Conservation (phyloP, 2,888 invertebrate species). For the Ennomos erosarius region DNA sequence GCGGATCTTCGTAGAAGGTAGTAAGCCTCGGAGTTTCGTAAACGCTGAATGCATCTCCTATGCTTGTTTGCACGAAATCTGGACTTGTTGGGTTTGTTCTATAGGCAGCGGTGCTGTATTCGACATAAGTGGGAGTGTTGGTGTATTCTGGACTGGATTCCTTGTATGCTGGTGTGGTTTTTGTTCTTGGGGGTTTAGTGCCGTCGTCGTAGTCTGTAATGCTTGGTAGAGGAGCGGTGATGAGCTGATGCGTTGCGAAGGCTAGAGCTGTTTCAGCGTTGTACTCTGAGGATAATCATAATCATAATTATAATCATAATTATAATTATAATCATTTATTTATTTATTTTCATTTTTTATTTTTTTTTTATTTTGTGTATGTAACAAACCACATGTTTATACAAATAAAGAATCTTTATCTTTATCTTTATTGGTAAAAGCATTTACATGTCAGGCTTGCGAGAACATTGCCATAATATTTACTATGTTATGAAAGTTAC, state of each 20-base stretch:
- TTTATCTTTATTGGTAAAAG: no score
- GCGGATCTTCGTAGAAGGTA: slow-evolving; percentile 30
- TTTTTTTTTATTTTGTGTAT: no score
- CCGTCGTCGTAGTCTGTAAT: slow-evolving; percentile 67
- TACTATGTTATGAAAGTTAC: no score
- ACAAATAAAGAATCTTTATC: no score
- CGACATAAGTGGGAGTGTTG: slow-evolving; percentile 52
- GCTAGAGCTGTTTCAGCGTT: slow-evolving; percentile 77
- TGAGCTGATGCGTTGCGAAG: slow-evolving; percentile 76
- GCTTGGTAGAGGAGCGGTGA: slow-evolving; percentile 75
- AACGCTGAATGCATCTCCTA: slow-evolving; percentile 48
- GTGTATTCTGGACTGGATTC: slow-evolving; percentile 66
- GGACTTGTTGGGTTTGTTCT: slow-evolving; percentile 43
- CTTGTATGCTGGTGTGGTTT: slow-evolving; percentile 64
- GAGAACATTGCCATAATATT: no score
- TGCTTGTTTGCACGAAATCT: slow-evolving; percentile 54
- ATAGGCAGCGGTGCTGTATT: slow-evolving; percentile 68
- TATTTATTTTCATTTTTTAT: no score
- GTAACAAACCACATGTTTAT: no score
- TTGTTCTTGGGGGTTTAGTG: slow-evolving; percentile 52
- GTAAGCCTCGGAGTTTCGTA: slow-evolving; percentile 48
- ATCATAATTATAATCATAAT: no score
- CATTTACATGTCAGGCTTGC: no score
- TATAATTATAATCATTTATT: no score
- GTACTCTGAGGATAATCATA: slow-evolving; percentile 61